Evolutionary conservation across 2,888 invertebrate species (phyloP).

Genomic region (Megastigmus dorsalis): DNA sequence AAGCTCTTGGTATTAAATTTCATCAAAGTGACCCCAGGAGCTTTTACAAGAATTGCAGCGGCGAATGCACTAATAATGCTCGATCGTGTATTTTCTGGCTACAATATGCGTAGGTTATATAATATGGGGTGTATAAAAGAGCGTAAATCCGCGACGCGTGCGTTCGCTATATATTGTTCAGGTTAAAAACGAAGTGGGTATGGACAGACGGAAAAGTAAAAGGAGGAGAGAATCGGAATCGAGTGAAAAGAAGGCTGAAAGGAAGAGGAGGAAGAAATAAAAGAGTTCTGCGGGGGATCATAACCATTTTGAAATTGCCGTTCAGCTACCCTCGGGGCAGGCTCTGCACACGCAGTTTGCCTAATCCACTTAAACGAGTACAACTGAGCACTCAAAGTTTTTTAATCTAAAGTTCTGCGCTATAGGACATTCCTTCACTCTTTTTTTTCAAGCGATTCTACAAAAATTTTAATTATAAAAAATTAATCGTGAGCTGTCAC

Average conservation of each 20-base stretch:
- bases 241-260: neutral
- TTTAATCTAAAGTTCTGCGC: slow-evolving; percentile 40
- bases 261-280: neutral
- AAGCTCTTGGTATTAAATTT: neutral
- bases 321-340: neutral
- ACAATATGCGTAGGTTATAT: neutral
- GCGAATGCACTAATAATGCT: slow-evolving; percentile 1
- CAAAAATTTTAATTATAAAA: neutral
- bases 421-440: neutral
- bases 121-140: neutral
- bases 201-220: neutral
- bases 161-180: no score
- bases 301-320: slow-evolving; percentile 35
- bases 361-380: slow-evolving; percentile 30
- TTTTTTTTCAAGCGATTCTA: neutral
- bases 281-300: neutral
- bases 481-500: neutral
- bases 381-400: slow-evolving; percentile 19
- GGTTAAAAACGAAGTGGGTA: no score
- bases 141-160: no score
- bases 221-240: neutral
- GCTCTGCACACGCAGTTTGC: slow-evolving; percentile 3
- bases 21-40: neutral
- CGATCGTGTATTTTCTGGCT: neutral
- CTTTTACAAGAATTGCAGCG: neutral